A percentile compares a stretch with the other conserved stretches of the same genome.
These are phyloP conservation scores for Acropora yongei DNA, from an alignment of 64 coral and sea anemone species.

Conservation along the genomic window DNA sequence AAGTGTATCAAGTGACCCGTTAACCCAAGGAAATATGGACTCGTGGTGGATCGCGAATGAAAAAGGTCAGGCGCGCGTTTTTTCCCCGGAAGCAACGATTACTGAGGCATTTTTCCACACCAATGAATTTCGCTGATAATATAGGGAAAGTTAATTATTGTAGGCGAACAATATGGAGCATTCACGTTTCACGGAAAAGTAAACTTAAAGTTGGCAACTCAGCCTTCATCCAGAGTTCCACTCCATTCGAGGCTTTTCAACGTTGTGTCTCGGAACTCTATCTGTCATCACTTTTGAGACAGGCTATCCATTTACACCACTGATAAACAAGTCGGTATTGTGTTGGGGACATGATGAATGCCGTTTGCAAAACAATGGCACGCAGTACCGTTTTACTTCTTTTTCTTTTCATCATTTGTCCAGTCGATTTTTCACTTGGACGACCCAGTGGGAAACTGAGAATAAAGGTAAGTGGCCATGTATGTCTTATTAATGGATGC, in stretches of 20 bases:
- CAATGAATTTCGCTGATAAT: no score
- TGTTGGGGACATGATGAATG: not conserved
- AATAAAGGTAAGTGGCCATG: not conserved
- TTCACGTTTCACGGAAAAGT: not conserved
- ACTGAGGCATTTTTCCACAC: no score
- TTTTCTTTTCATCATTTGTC: not conserved
- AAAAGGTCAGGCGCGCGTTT: no score
- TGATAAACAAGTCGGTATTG: constrained; percentile 5
- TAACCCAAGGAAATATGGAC: not conserved
- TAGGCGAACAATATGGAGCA: no score
- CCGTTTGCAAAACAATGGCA: not conserved
- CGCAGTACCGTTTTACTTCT: not conserved
- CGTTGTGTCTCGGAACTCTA: not conserved
- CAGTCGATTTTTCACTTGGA: not conserved
- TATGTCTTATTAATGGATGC: no score
- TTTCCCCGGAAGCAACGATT: no score
- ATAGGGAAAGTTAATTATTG: no score
- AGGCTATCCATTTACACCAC: not conserved
- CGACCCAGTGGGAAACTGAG: constrained; percentile 14
- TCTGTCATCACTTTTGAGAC: not conserved
- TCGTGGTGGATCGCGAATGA: not conserved
- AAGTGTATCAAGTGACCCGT: no score
- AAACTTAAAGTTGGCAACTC: not conserved
- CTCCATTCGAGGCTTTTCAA: not conserved
- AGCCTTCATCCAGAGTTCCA: not conserved